Conservation (phyloP, 2,113 vertebrate species). For the Motacilla tschutschensis region DNA sequence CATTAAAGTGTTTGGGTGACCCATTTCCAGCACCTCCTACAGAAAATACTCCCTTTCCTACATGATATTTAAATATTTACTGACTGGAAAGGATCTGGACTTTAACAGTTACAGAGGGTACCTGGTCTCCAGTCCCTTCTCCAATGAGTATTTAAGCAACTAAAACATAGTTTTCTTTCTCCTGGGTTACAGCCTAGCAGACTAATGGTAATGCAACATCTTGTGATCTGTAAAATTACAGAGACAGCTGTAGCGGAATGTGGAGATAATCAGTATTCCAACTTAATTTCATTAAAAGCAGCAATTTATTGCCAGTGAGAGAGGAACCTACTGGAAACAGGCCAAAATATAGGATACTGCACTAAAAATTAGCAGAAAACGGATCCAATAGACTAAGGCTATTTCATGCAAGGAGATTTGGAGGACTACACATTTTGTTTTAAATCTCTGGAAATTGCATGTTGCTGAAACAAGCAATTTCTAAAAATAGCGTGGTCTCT, state of each 20-base stretch:
- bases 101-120: constrained; percentile 4
- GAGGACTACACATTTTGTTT: neutral
- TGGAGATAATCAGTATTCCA: constrained; percentile 17
- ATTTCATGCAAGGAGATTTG: neutral
- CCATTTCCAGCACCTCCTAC: constrained; percentile 14
- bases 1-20: neutral
- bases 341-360: neutral
- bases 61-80: constrained; percentile 32
- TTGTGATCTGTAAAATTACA: constrained; percentile 32
- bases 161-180: neutral
- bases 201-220: neutral
- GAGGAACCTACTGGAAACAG: neutral
- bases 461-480: neutral
- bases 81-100: neutral
- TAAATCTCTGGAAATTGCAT: neutral
- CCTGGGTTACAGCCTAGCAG: neutral
- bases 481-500: neutral
- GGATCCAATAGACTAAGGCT: neutral
- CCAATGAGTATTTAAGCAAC: constrained; percentile 39
- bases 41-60: neutral
- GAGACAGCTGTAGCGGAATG: constrained; percentile 8
- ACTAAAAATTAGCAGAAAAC: neutral
- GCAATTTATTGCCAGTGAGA: constrained; percentile 30
- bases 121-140: constrained; percentile 16
- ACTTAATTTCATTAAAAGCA: constrained; percentile 39